These are phyloP conservation scores for Platygyra sinensis DNA, from an alignment of 64 coral and sea anemone genomes.

Conservation along the genomic window DNA sequence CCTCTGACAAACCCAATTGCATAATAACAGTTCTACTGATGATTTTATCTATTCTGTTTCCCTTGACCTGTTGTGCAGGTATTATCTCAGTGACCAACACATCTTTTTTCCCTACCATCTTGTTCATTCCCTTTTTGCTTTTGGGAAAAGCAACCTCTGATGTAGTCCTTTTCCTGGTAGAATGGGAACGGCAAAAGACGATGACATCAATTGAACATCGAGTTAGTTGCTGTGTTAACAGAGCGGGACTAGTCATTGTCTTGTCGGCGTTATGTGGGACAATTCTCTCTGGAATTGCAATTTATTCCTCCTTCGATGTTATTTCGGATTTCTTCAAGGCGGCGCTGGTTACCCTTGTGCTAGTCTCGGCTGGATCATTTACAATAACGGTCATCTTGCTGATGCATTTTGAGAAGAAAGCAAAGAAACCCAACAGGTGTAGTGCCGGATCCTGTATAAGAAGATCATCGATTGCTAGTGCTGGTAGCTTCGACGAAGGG, in stretches of 20 bases:
- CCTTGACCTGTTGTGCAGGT: background rate
- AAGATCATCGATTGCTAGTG: background rate
- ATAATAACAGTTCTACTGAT: background rate
- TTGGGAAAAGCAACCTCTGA: slow-evolving; percentile 7
- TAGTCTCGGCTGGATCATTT: background rate
- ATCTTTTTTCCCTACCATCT: background rate
- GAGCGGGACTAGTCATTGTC: background rate
- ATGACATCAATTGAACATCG: slow-evolving; percentile 11
- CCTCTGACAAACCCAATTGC: background rate
- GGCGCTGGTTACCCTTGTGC: background rate
- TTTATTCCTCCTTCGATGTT: slow-evolving; percentile 4
- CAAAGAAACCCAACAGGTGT: background rate
- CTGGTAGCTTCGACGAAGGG: no score
- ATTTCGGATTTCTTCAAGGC: background rate
- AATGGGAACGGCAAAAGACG: background rate
- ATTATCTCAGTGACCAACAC: background rate
- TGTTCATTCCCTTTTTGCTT: slow-evolving; percentile 6
- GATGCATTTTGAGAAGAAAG: background rate
- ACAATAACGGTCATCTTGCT: background rate
- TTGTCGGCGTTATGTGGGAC: slow-evolving; percentile 13
- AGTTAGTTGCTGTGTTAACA: slow-evolving; percentile 1
- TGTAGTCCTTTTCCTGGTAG: background rate
- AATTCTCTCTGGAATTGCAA: background rate
- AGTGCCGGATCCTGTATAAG: background rate
- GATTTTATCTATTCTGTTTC: background rate